These are phyloP conservation scores for Sylvicola fuscatus DNA, from an alignment of 2,888 invertebrate species.

Conservation along the genomic window DNA sequence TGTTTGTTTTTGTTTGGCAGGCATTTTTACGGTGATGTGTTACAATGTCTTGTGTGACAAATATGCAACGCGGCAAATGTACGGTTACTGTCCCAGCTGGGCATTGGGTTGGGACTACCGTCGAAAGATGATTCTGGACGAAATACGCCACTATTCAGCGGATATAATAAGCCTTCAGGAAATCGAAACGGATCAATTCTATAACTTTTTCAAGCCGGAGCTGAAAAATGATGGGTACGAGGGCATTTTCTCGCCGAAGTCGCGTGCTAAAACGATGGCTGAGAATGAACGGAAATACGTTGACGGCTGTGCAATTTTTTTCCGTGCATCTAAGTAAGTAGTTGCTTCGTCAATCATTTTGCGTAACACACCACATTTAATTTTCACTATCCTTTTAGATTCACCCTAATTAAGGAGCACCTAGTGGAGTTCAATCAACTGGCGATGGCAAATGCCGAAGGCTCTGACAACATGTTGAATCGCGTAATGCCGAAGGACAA, in stretches of 20 bases:
- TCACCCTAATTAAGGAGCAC: conserved; percentile 85
- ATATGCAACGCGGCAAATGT: conserved; percentile 96
- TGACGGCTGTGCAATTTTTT: conserved; percentile 98
- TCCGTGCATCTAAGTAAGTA: conserved; percentile 64
- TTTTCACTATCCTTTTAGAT: conserved; percentile 36
- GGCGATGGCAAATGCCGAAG: conserved; percentile 96
- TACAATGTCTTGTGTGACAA: conserved; percentile 99
- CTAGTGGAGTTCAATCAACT: conserved; percentile 96
- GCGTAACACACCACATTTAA: not conserved
- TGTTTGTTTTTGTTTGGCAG: conserved; percentile 26
- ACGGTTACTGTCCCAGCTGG: conserved; percentile 98
- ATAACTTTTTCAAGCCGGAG: conserved; percentile 89
- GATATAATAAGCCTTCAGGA: conserved; percentile 95
- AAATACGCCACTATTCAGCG: conserved; percentile 88
- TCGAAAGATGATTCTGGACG: conserved; percentile 88
- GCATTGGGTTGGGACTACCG: conserved; percentile 97
- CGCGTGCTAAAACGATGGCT: conserved; percentile 94
- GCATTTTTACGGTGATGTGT: conserved; percentile 98
- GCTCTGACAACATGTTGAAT: conserved; percentile 95
- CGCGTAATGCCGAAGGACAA: conserved; percentile 99
- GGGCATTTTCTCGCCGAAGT: conserved; percentile 96
- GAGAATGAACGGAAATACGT: conserved; percentile 94
- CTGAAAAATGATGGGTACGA: conserved; percentile 78
- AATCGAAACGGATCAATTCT: conserved; percentile 98
- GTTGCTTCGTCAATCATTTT: conserved; percentile 1